Percentiles rank a stretch among this genome's conserved stretches.
Conservation (phyloP, 2,113 vertebrate genomes). For the Sapayoa aenigma region DNA sequence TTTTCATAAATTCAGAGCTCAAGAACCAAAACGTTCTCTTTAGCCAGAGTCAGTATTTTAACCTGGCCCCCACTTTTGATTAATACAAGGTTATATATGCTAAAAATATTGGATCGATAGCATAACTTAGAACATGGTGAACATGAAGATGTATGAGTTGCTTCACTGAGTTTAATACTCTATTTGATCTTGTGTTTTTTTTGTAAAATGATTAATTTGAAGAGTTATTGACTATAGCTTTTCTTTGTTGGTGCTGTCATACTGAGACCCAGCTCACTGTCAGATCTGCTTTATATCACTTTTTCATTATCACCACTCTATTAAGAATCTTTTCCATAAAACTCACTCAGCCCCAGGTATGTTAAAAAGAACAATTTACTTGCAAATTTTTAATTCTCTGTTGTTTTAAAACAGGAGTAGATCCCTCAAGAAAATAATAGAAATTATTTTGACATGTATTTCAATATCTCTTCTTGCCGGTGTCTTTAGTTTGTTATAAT, state of each 20-base stretch:
- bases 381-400: background rate
- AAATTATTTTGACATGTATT: background rate
- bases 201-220: background rate
- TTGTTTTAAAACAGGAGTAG: background rate
- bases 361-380: background rate
- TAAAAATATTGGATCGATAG: background rate
- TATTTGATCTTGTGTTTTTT: background rate
- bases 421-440: background rate
- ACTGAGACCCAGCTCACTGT: background rate
- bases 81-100: background rate
- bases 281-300: background rate
- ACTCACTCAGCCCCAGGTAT: background rate
- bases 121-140: background rate
- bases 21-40: background rate
- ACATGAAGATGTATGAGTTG: background rate
- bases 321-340: background rate
- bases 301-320: background rate
- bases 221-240: background rate
- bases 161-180: background rate
- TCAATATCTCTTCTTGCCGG: background rate
- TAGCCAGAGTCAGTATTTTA: conserved; percentile 41
- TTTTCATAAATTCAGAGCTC: conserved; percentile 63
- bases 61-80: background rate
- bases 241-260: background rate
- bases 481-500: background rate